Evolutionary conservation across 2,888 invertebrate species (phyloP), one percentile per base, ranked within the genome.

Genomic region (Drosophila rellima): DNA sequence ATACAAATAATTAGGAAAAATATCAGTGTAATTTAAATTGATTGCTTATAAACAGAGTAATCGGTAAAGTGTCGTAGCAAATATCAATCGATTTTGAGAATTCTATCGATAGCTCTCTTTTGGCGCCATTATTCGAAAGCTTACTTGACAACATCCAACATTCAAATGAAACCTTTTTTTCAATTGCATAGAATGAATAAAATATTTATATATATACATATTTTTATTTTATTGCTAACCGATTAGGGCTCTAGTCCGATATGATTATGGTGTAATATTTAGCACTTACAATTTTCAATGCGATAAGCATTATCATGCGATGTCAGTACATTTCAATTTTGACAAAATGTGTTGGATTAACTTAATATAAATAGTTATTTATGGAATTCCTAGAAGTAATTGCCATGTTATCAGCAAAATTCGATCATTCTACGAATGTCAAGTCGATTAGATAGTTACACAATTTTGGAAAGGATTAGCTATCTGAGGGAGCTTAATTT

Each of bases 221-320:
- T 15, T 4, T 39, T 40, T 2, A 20, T 42, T 18, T 42, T 42
- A 4, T 11, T 39, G 20, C 37, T 1, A 15, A 20, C 8, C 1
- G 26, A 26, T 7, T 26, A 26, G 7, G 6, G 8, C 1, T 18
- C 18, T 18, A 15, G 17, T 40, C 8, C 1, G 10, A 51, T 51
- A 35, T 8, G n/a, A 50, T 35, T 50, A n/a, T 20, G 4, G 35
- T 35, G 50, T 50, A 47, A 47, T 11, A 47, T 23, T 20, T 8
- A 6, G 26, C 13, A 29, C 17, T 50, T 50, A 35, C 35, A 23
- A 35, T 35, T 50, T 33, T 48, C 7, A 35, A 35, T 35, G n/a
- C 3, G 18, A 23, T 50, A 37, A 35, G 31, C 13, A 20, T 42
- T 31, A 13, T 8, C 15, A 23, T 26, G 23, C 45, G 23, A 15